Evolutionary conservation across 2,888 invertebrate species (phyloP).

Genomic region (Mimas tiliae): DNA sequence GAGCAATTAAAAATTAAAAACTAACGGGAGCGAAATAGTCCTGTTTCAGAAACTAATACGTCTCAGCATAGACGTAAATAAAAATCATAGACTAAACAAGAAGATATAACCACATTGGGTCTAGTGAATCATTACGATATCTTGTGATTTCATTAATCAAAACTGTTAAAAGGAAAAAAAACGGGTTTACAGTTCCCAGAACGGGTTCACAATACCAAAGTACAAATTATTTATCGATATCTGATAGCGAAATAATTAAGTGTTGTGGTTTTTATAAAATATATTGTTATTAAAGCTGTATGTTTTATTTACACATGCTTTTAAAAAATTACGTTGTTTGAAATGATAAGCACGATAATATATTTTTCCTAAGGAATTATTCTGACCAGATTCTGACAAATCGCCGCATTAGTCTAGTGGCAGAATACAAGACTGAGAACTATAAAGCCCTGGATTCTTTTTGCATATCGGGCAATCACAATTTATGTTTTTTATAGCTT

Average conservation of each 20-base stretch:
- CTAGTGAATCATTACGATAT: slow-evolving; percentile 42
- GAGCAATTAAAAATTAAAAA: neutral
- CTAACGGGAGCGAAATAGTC: slow-evolving; percentile 4
- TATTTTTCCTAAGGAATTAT: too few relatives aligned
- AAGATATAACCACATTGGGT: neutral
- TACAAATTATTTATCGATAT: slow-evolving; percentile 23
- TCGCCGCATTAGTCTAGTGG: too few relatives aligned
- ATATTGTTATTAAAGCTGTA: neutral
- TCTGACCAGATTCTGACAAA: too few relatives aligned
- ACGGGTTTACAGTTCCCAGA: slow-evolving; percentile 36
- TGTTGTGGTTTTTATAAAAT: slow-evolving; percentile 28
- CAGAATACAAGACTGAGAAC: too few relatives aligned
- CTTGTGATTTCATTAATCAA: slow-evolving; percentile 31
- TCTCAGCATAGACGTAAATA: neutral
- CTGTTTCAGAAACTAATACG: neutral
- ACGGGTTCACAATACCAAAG: slow-evolving; percentile 30
- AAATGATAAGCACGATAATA: neutral
- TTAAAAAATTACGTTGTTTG: neutral
- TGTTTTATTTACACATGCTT: neutral
- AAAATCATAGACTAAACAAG: slow-evolving; percentile 10
- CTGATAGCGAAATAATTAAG: slow-evolving; percentile 23
- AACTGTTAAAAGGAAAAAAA: slow-evolving; percentile 3
- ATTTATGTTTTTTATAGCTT: too few relatives aligned
- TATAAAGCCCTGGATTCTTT: too few relatives aligned
- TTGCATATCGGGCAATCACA: too few relatives aligned